Evolutionary conservation across 2,797 vertebrate genomes (phyloP), one percentile per base, ranked within the genome.

Genomic region (Myotis daubentonii): DNA sequence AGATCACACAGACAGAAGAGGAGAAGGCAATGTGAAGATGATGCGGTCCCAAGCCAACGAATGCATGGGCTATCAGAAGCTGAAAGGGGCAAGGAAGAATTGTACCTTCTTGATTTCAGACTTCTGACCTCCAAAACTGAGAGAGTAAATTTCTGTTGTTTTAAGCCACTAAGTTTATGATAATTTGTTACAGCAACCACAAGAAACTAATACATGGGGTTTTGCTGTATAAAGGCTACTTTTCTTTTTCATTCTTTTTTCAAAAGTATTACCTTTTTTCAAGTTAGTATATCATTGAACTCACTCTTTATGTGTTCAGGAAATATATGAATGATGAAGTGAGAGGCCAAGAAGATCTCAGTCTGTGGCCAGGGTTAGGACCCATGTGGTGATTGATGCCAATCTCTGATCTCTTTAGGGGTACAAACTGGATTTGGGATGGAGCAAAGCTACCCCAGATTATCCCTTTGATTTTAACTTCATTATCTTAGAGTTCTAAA

Each of bases 221-320:
- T 71, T 90, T 95, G 36, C 62, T 89, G 8, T 91, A 89, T 93
- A 93, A 94, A 47, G 53, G 11, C 57, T 93, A 60, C 5, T 66
- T 94, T 93, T 68, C 74, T 76, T 81, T 92, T 57, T 72, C 20
- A 71, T 62, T 60, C 20, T 57, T 15, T 36, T 16, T 19, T 3
- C 20, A 20, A 62, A 85, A 83, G 11, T 81, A 16, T 85, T 94
- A 80, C 60, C 20, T 83, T 93, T 85, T 86, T 93, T 60, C 72
- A 79, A n/a, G 38, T 66, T 57, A 79, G n/a, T 70, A 71, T 16
- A 68, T 47, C 72, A 72, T 55, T 47, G 33, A 44, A 80, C 22
- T 70, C 33, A 85, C 8, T 88, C 30, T 94, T 70, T 82, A 62
- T 75, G 38, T 76, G 22, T 55, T 81, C 62, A 41, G 12, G 57